phyloP scores from a whole-genome alignment of 1,140 invertebrate species.

The Halictus rubicundus region DNA sequence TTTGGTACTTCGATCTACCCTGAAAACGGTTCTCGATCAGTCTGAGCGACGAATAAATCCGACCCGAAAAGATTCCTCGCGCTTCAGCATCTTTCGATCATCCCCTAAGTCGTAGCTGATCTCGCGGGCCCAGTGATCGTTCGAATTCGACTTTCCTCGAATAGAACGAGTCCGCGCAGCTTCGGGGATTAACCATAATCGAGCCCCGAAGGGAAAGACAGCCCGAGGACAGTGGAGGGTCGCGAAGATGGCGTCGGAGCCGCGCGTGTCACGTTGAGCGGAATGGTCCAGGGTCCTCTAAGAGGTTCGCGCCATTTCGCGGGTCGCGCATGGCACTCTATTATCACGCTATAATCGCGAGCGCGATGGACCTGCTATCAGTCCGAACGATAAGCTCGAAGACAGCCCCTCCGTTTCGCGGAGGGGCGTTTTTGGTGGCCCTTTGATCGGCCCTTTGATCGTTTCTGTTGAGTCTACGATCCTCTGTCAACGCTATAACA shows the following conservation, averaged over 20 bases:
- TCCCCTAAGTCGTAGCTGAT: too few species aligned
- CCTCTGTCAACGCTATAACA: too few species aligned
- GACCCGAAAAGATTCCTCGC: too few species aligned
- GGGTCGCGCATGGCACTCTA: constrained; percentile 39
- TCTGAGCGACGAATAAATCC: too few species aligned
- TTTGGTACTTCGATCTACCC: too few species aligned
- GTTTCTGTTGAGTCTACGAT: background rate
- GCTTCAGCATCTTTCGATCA: too few species aligned
- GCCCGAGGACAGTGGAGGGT: background rate
- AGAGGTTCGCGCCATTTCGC: constrained; percentile 36
- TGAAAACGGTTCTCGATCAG: too few species aligned
- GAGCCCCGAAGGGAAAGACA: background rate
- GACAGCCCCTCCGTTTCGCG: background rate
- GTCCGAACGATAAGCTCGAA: constrained; percentile 62
- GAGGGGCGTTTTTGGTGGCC: constrained; percentile 11
- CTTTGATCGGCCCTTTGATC: constrained; percentile 29
- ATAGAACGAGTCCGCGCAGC: too few species aligned
- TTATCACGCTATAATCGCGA: constrained; percentile 52
- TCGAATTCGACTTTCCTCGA: too few species aligned
- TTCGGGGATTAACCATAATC: background rate
- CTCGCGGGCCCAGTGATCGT: too few species aligned
- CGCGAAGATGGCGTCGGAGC: constrained; percentile 8
- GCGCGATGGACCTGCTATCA: constrained; percentile 43
- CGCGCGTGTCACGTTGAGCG: constrained; percentile 34
- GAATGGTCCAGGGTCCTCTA: constrained; percentile 62